A percentile compares a stretch with the other conserved stretches of the same genome.
These are phyloP conservation scores for Hoplodrina blanda DNA, from an alignment of 2,888 invertebrate species.

Conservation along the genomic window DNA sequence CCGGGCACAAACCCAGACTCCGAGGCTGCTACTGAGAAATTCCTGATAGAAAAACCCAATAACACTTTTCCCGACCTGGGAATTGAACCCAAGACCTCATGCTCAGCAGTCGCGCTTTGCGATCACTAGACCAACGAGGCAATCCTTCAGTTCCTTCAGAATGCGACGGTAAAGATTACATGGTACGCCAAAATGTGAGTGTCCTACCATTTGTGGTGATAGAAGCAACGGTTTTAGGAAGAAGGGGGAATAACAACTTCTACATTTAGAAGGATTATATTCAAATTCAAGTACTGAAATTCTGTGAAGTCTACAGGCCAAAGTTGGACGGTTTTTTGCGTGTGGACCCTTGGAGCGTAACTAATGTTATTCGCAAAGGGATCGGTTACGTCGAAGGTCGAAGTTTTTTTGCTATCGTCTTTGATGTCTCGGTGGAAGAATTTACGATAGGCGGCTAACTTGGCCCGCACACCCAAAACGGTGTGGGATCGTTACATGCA, in stretches of 20 bases:
- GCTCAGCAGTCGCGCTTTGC: too few species aligned
- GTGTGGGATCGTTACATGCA: conserved; percentile 27
- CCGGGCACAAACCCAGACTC: too few species aligned
- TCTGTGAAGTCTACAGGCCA: conserved; percentile 36
- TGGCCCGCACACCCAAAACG: conserved; percentile 34
- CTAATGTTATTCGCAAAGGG: conserved; percentile 69
- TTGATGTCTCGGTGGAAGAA: conserved; percentile 40
- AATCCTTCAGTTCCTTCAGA: too few species aligned
- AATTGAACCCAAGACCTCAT: too few species aligned
- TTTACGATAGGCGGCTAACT: conserved; percentile 43
- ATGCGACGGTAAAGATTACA: conserved; percentile 65
- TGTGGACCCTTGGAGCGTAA: conserved; percentile 60
- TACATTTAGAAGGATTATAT: conserved; percentile 28
- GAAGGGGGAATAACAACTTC: background rate
- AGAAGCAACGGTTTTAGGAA: background rate
- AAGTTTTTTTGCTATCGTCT: conserved; percentile 51
- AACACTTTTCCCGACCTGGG: too few species aligned
- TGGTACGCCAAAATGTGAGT: conserved; percentile 66
- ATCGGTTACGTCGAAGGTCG: conserved; percentile 70
- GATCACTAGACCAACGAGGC: too few species aligned
- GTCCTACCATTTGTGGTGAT: conserved; percentile 59
- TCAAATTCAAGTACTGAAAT: conserved; percentile 24
- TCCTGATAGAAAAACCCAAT: too few species aligned
- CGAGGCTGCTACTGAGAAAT: too few species aligned
- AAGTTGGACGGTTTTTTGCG: conserved; percentile 45